A percentile compares a stretch with the other conserved stretches of the same genome.
Conservation (phyloP, 2,113 vertebrate species). For the Sminthopsis crassicaudata region DNA sequence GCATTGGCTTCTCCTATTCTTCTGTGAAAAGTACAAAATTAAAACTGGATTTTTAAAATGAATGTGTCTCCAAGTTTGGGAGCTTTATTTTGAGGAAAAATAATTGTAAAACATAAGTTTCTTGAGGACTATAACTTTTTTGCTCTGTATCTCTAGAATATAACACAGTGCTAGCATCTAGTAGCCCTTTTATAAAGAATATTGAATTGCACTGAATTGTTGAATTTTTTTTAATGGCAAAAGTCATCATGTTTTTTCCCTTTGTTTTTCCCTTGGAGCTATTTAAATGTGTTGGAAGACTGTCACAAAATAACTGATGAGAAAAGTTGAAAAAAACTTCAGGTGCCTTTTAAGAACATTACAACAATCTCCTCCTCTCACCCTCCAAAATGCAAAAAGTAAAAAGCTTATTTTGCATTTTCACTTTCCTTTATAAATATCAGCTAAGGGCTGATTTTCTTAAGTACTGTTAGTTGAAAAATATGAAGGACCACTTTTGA, state of each 20-base stretch:
- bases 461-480: not conserved
- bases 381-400: not conserved
- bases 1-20: slow-evolving; percentile 72
- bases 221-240: slow-evolving; percentile 42
- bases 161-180: not conserved
- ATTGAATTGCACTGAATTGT: not conserved
- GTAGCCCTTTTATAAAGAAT: not conserved
- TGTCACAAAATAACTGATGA: not conserved
- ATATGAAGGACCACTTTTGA: not conserved
- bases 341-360: not conserved
- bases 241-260: not conserved
- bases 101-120: not conserved
- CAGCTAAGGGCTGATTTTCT: not conserved
- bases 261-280: not conserved
- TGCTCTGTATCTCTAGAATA: not conserved
- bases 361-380: not conserved
- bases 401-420: slow-evolving; percentile 7
- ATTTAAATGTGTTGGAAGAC: not conserved
- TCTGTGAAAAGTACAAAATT: slow-evolving; percentile 57
- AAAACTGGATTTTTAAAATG: slow-evolving; percentile 51
- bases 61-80: not conserved
- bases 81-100: not conserved
- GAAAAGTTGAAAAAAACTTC: slow-evolving; percentile 5
- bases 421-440: slow-evolving; percentile 24
- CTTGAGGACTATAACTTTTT: not conserved